Evolutionary conservation across 2,888 invertebrate genomes (phyloP), one percentile per base, ranked within the genome.

Genomic region (Torymus auratus): DNA sequence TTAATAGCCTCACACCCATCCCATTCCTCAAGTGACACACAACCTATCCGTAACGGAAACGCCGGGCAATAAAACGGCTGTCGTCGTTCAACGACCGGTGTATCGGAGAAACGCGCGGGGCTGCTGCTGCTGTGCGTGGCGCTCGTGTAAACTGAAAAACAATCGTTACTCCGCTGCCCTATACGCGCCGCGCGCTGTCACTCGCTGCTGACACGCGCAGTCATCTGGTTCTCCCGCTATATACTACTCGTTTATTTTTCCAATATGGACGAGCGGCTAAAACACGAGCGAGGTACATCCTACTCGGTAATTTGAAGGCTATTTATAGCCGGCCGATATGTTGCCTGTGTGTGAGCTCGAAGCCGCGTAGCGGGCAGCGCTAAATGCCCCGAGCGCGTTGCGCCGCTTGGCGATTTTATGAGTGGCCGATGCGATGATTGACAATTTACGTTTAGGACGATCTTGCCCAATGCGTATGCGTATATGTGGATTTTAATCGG

Each of bases 61-160:
- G 78, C n/a, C 62, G 61, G 28, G 76, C 13, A 71, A 78, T 78
- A 72, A 78, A 78, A 71, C 65, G 65, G 52, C 17, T 17, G n/a
- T 41, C 17, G 55, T 7, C 69, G 71, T 68, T 81, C 20, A 65
- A 74, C 50, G 75, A 55, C 17, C 67, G 41, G 67, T 72, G 50
- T 78, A 61, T 74, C 64, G 72, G 41, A 82, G 74, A 74, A 75
- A 89, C 85, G 87, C 86, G 87, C 88, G 87, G 86, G 85, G 86
- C 87, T 86, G 84, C 85, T 88, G 87, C 87, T 86, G 86, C 87
- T 86, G 84, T 86, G 87, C 87, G n/a, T n/a, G 88, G 87, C 86
- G 87, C 86, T 85, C 86, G 89, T 85, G 86, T 90, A 89, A 90
- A 89, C 87, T 88, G 87, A 90, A 90, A 88, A 90, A 89, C 90